Conservation (phyloP, 2,888 invertebrate species). For the Petrophora chlorosata region DNA sequence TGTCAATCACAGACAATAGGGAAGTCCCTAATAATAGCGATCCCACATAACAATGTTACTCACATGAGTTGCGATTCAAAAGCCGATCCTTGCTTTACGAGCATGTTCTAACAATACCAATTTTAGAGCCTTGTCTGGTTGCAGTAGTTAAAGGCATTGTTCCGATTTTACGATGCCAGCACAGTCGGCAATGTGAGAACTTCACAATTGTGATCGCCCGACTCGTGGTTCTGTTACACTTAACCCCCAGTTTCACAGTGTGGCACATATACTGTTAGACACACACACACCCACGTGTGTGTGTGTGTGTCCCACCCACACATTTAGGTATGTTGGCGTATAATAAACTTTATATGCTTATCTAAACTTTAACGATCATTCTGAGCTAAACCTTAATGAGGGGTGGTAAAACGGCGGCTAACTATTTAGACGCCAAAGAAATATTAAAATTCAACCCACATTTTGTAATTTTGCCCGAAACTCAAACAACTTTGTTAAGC, state of each 20-base stretch:
- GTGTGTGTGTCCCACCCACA: too few species aligned
- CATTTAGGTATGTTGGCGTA: background rate
- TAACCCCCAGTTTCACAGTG: constrained; percentile 6
- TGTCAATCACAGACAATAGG: constrained; percentile 39
- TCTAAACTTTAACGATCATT: too few species aligned
- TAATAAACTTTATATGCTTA: too few species aligned
- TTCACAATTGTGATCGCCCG: constrained; percentile 30
- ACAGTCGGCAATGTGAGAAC: constrained; percentile 32
- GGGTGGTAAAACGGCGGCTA: constrained; percentile 4
- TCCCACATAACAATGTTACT: constrained; percentile 62
- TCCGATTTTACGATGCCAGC: constrained; percentile 59
- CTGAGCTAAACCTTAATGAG: constrained; percentile 1
- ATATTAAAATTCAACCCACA: constrained; percentile 22
- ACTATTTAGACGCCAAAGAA: constrained; percentile 9
- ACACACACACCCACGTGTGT: too few species aligned
- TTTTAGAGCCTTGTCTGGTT: constrained; percentile 66
- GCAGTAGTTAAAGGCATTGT: constrained; percentile 65
- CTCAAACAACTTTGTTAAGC: constrained; percentile 25
- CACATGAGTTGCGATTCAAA: constrained; percentile 62
- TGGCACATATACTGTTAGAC: background rate
- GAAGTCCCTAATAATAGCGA: constrained; percentile 52
- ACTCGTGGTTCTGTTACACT: constrained; percentile 19
- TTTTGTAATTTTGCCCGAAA: constrained; percentile 23
- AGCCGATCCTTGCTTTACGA: constrained; percentile 64
- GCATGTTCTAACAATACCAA: constrained; percentile 67